phyloP scores from a whole-genome alignment of 2,888 invertebrate species.

The Arrhopalites spinosus region DNA sequence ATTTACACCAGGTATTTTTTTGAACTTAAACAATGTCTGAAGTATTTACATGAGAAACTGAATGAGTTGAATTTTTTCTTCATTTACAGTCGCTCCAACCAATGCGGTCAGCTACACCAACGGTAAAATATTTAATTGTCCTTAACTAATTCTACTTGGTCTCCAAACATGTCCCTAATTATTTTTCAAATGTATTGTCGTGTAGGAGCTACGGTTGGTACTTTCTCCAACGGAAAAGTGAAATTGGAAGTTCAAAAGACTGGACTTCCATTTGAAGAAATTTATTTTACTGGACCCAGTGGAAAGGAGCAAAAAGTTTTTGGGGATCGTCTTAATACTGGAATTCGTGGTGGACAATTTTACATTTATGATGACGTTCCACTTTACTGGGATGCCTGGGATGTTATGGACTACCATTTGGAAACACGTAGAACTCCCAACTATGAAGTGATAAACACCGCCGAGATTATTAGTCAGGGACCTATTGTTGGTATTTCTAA shows the following conservation, averaged over 20 bases:
- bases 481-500: slow-evolving; percentile 46
- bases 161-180: not conserved
- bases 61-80: no score
- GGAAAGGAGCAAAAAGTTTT: slow-evolving; percentile 33
- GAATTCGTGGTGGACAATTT: slow-evolving; percentile 56
- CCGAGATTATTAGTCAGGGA: slow-evolving; percentile 25
- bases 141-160: not conserved
- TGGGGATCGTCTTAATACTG: slow-evolving; percentile 34
- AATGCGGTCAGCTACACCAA: slow-evolving; percentile 26
- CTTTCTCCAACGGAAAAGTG: slow-evolving; percentile 36
- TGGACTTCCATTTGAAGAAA: slow-evolving; percentile 40
- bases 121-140: not conserved
- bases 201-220: not conserved
- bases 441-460: not conserved
- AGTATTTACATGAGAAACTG: no score
- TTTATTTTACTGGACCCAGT: slow-evolving; percentile 35
- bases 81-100: slow-evolving; percentile 27
- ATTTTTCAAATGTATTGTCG: not conserved
- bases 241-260: slow-evolving; percentile 29
- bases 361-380: slow-evolving; percentile 63
- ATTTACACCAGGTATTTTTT: slow-evolving; percentile 30
- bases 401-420: slow-evolving; percentile 64
- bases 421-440: slow-evolving; percentile 59
- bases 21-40: no score
- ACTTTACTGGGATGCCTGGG: slow-evolving; percentile 65